Conservation (phyloP, 2,113 vertebrate genomes). For the Notothenia rossii region DNA sequence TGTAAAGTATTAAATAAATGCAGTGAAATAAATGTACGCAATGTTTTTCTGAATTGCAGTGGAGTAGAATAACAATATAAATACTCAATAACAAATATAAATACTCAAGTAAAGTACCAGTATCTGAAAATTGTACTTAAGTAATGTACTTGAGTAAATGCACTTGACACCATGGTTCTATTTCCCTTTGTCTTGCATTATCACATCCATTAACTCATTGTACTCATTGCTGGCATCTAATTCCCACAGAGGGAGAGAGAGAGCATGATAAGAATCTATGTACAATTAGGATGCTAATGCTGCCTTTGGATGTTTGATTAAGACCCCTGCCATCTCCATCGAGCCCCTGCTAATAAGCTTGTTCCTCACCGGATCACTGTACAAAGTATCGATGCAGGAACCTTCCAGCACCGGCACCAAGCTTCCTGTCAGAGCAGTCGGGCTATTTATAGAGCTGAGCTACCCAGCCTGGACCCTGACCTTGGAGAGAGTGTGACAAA, state of each 20-base stretch:
- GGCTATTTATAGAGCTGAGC: constrained; percentile 67
- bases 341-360: constrained; percentile 50
- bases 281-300: constrained; percentile 46
- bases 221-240: not conserved
- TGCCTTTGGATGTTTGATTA: constrained; percentile 56
- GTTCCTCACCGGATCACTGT: not conserved
- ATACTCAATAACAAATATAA: too few species aligned
- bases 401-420: not conserved
- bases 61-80: too few species aligned
- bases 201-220: not conserved
- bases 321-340: constrained; percentile 51
- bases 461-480: constrained; percentile 64
- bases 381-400: not conserved
- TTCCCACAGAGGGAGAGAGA: constrained; percentile 1
- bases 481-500: constrained; percentile 70
- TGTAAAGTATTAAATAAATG: too few species aligned
- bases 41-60: too few species aligned
- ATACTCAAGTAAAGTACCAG: too few species aligned
- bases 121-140: too few species aligned
- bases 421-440: constrained; percentile 1
- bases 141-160: too few species aligned
- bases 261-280: not conserved
- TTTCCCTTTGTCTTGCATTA: too few species aligned
- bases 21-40: too few species aligned
- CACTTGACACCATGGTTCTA: too few species aligned